Evolutionary conservation across 2,888 invertebrate genomes (phyloP), one percentile per base, ranked within the genome.

Genomic region (Rapana venosa): DNA sequence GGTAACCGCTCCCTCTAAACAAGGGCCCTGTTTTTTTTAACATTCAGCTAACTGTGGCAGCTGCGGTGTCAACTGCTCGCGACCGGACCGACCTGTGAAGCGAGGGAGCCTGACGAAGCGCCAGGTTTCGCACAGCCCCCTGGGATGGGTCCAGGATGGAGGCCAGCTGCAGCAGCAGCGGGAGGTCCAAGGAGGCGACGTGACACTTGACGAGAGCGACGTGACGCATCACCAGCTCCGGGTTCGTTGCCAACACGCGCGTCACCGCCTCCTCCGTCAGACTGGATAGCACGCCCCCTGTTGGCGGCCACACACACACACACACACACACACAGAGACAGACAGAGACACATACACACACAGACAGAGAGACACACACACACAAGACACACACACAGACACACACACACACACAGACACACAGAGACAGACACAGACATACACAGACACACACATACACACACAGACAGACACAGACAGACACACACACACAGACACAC

Each of bases 121-220:
- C 26, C 58, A 88, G 15, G 61, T 32, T 58, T 11, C 47, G 77
- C 79, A 88, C 88, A 22, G 81, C 15, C 36, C 81, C 88, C 66
- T 97, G 97, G 92, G 97, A 97, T 88, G 97, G 97, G 96, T 97
- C 97, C 93, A 97, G 97, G 89, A 97, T 96, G 79, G 96, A 95
- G 6, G 97, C 97, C 91, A 97, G 95, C 93, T 97, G 96, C 94
- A 93, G 90, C 84, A 96, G 93, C 13, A 92, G 91, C 61, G 92
- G 74, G 88, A 90, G 88, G 87, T 92, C 91, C 74, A 95, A 92
- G 81, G 92, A 90, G 36, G 94, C 91, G 70, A 96, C 92, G 56
- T 93, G 92, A 56, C 94, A 93, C 74, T 95, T 92, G 90, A 96
- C 92, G 86, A 95, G 92, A 26, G 92, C 92, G 61, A 95, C 93